phyloP scores from a whole-genome alignment of 2,797 vertebrate species.

The Malacoraja senta region DNA sequence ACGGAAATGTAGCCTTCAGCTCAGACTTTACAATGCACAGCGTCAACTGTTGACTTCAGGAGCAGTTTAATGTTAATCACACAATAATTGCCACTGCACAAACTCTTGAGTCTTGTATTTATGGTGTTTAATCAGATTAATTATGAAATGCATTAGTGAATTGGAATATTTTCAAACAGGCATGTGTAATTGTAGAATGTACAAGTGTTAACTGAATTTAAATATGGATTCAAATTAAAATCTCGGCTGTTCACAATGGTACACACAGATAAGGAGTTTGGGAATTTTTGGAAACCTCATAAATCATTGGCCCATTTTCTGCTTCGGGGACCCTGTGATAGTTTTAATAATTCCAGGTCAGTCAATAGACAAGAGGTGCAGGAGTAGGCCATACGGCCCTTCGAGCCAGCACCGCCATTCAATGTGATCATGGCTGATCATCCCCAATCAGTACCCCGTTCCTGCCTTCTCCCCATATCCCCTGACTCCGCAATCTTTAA shows the following conservation, averaged over 20 bases:
- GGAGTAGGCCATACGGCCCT: no score
- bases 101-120: conserved; percentile 15
- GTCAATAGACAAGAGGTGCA: no score
- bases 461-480: no score
- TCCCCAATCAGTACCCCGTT: no score
- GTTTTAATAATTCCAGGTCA: neutral
- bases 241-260: no score
- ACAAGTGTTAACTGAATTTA: neutral
- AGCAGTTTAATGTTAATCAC: conserved; percentile 4
- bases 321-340: neutral
- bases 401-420: no score
- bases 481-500: no score
- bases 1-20: neutral
- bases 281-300: neutral
- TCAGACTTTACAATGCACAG: neutral
- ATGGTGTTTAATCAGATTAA: conserved; percentile 32
- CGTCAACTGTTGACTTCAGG: neutral
- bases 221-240: conserved; percentile 22
- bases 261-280: neutral
- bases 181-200: neutral
- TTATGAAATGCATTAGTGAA: conserved; percentile 21
- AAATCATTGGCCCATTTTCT: neutral
- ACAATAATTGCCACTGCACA: conserved; percentile 4
- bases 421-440: no score
- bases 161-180: conserved; percentile 31